These are phyloP conservation scores for Chanos chanos DNA, from an alignment of 2,797 vertebrate species.

Conservation along the genomic window DNA sequence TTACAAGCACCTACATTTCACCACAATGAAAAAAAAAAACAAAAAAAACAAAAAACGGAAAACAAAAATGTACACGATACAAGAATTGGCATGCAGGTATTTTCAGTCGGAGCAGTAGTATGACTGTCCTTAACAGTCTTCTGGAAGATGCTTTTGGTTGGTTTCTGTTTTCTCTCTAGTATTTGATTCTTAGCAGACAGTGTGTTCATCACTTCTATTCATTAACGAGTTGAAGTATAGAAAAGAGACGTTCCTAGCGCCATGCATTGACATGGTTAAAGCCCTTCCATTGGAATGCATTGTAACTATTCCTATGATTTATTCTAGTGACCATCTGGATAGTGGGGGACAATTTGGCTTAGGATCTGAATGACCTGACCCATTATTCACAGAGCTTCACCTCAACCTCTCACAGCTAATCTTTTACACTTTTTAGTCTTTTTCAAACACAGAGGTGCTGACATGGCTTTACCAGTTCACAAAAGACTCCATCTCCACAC, in stretches of 20 bases:
- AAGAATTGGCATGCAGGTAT: too few relatives aligned
- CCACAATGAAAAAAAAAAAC: too few relatives aligned
- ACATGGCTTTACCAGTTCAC: conserved; percentile 33
- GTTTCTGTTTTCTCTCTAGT: conserved; percentile 6
- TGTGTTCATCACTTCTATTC: conserved; percentile 52
- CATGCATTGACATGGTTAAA: conserved; percentile 58
- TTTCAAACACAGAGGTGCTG: conserved; percentile 24
- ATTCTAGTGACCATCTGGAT: conserved; percentile 64
- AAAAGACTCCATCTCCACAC: conserved; percentile 37
- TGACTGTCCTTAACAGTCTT: too few relatives aligned
- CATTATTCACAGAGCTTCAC: conserved; percentile 72
- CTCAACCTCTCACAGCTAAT: conserved; percentile 63
- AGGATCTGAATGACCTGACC: conserved; percentile 71
- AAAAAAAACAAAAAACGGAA: too few relatives aligned
- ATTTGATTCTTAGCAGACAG: conserved; percentile 32
- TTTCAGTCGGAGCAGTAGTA: too few relatives aligned
- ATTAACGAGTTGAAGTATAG: conserved; percentile 58
- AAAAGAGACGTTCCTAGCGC: conserved; percentile 65
- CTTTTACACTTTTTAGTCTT: conserved; percentile 49
- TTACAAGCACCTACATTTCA: too few relatives aligned
- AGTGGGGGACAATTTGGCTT: conserved; percentile 72
- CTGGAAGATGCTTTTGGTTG: too few relatives aligned
- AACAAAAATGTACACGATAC: too few relatives aligned
- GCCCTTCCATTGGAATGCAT: conserved; percentile 63
- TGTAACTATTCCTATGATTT: conserved; percentile 71